Conservation (phyloP, 2,888 invertebrate species). For the Troides helena region DNA sequence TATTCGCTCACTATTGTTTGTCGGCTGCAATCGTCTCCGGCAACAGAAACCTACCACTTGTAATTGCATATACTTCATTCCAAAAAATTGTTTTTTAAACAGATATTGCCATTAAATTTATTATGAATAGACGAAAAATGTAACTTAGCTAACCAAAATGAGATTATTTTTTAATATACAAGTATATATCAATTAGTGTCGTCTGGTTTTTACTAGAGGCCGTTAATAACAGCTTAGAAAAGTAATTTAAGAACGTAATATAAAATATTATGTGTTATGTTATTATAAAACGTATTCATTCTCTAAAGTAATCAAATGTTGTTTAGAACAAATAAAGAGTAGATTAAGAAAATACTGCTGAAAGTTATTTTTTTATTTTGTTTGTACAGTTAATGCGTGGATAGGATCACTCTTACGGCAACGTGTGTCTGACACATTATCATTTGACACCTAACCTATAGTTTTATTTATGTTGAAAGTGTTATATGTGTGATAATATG, state of each 20-base stretch:
- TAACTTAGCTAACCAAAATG: neutral
- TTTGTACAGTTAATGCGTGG: neutral
- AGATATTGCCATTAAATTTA: neutral
- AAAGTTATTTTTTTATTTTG: neutral
- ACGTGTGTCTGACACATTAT: neutral
- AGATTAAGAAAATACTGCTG: neutral
- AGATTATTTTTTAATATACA: no score
- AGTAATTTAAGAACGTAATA: neutral
- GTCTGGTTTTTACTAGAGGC: neutral
- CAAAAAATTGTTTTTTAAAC: no score
- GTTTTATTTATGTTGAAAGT: neutral
- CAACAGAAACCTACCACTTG: no score
- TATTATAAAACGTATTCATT: neutral
- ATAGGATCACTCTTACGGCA: neutral
- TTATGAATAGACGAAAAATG: neutral
- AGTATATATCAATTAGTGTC: neutral
- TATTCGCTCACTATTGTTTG: no score
- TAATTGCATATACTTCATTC: no score
- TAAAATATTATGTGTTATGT: neutral
- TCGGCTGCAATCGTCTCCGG: no score
- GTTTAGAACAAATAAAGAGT: neutral
- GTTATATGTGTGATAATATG: neutral
- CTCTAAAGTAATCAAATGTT: neutral
- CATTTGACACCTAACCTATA: neutral
- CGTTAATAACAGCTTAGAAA: neutral